Base-by-base conservation (phyloP, 2,113 vertebrate genomes). In the Urocolius indicus region DNA sequence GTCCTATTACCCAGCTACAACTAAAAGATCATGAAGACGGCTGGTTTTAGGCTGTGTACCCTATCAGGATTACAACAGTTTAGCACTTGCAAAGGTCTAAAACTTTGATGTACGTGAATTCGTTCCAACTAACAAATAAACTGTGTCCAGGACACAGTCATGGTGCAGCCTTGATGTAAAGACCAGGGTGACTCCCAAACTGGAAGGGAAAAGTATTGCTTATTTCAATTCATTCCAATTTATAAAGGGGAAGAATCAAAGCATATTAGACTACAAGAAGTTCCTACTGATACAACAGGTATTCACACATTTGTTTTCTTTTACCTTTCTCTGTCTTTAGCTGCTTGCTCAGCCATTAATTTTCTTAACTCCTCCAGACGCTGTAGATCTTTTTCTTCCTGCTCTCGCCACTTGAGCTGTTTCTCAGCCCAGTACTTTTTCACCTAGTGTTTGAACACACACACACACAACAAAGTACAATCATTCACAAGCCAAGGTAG, bases 311-410 rank as follows among this genome's bases (percentile, higher is more conserved):
- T 77, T 36, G 9, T 51, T 84, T 86, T 77, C 38, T 62, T 93
- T 86, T 98, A 99, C 99, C 99, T 98, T 97, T 99, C 98, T 97
- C 95, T 98, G 97, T 99, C 99, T 97, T 96, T 98, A 95, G 94
- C 90, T 13, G 98, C 98, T 97, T 99, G 99, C 57, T 99, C 98
- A 85, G 98, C 98, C 98, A 99, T 98, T 91, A 98, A 58, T 89
- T 97, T 97, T 95, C 98, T 99, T 85, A 99, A 80, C 96, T 98
- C 96, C 68, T 98, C 97, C 48, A 99, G 97, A 85, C 87, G 97
- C 54, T 87, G 95, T 76, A 98, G 97, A 83, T 99, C 98, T 91
- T 97, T 98, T 93, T 92, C 95, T 97, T 98, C 98, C 94, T 98
- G 96, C 71, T 98, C 96, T 92, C 98, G 98, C 97, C 98, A 98